Evolutionary conservation across 2,797 vertebrate species (phyloP), one percentile per base, ranked within the genome.

Genomic region (Fratercula arctica): DNA sequence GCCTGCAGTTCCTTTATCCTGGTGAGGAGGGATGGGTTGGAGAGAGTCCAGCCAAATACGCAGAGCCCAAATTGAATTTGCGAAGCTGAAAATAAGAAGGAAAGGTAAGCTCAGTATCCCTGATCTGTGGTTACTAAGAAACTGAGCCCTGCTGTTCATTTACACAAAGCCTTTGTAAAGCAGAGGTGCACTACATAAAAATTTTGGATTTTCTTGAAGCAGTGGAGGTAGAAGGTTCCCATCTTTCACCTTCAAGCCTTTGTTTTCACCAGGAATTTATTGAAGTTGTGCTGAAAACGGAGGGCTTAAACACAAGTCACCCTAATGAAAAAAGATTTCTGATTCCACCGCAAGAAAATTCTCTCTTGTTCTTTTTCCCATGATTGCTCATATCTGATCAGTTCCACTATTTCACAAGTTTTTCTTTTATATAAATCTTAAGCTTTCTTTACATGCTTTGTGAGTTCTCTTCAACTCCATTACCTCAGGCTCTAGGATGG

Each of bases 41-140:
- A 93, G 68, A 75, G 64, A 72, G 84, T 75, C 93, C 93, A 96
- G 69, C 68, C 72, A 87, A 89, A 59, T 11, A 87, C 67, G 87
- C 93, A 87, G 86, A 94, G 78, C 66, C 64, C 81, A 93, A 41
- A 81, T 18, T 69, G 43, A 66, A 66, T 85, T 75, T 92, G 35
- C 54, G 57, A 94, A 79, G 66, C 79, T 69, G 76, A 91, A 93
- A 95, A 92, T 85, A 87, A 66, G 78, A 86, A 82, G 53, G 63
- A 90, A 82, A 88, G 43, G 77, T 94, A 88, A 83, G 59, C 75
- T 81, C 45, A 86, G 61, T 78, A 66, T 72, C 45, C 37, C 33
- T 85, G 64, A 59, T 77, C 48, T 75, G 24, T 61, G 69, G 69
- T 89, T 87, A 86, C 73, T 87, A 68, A 92, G 89, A 57, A 89